Conservation (phyloP, 2,113 vertebrate genomes). For the Chauna torquata region DNA sequence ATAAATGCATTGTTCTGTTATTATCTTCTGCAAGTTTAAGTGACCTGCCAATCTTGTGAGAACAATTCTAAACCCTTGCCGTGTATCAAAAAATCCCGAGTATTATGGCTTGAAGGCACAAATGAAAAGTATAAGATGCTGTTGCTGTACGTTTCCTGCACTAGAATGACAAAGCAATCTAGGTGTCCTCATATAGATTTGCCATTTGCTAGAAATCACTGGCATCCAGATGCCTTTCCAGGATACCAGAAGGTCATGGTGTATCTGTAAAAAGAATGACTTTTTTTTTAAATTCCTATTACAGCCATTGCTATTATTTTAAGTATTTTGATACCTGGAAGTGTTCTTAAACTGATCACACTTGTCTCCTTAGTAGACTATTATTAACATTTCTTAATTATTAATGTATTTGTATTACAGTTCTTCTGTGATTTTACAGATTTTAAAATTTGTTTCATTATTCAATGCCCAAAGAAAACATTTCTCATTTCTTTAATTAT, state of each 20-base stretch:
- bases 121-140: not conserved
- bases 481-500: slow-evolving; percentile 10
- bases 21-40: not conserved
- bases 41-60: not conserved
- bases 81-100: not conserved
- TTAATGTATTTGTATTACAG: not conserved
- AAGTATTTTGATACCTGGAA: not conserved
- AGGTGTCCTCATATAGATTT: not conserved
- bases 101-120: not conserved
- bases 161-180: not conserved
- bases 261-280: not conserved
- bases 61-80: not conserved
- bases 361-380: not conserved
- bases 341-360: not conserved
- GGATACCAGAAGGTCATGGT: not conserved
- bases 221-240: not conserved
- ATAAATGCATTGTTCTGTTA: slow-evolving; percentile 18
- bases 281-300: not conserved
- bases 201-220: not conserved
- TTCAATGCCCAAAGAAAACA: not conserved
- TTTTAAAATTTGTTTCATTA: not conserved
- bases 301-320: not conserved
- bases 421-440: not conserved
- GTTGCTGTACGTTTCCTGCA: not conserved
- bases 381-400: slow-evolving; percentile 9